phyloP scores from a whole-genome alignment of 2,888 invertebrate genomes.

The Athalia circularis region DNA sequence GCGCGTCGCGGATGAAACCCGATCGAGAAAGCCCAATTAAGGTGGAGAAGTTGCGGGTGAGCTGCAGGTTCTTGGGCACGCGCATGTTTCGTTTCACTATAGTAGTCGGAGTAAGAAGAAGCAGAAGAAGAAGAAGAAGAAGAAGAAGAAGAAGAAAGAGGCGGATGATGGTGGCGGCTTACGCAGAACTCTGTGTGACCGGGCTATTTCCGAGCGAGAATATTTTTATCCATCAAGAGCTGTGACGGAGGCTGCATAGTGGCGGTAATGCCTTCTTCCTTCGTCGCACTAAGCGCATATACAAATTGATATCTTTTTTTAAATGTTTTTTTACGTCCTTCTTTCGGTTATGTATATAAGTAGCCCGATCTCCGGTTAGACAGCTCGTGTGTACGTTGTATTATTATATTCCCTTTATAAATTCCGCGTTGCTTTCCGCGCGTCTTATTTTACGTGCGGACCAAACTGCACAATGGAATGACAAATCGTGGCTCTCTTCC shows the following conservation, averaged over 20 bases:
- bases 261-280: conserved; percentile 56
- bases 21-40: conserved; percentile 64
- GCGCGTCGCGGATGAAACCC: conserved; percentile 54
- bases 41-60: conserved; percentile 61
- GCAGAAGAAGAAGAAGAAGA: no score
- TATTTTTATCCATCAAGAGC: conserved; percentile 62
- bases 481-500: conserved; percentile 15
- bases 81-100: conserved; percentile 19
- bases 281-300: conserved; percentile 6
- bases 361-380: conserved; percentile 26
- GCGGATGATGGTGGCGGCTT: conserved; percentile 14
- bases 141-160: no score
- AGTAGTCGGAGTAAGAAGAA: not conserved
- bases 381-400: not conserved
- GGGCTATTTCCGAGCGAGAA: conserved; percentile 61
- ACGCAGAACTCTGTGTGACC: conserved; percentile 52
- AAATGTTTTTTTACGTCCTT: not conserved
- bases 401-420: conserved; percentile 8
- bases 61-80: conserved; percentile 29
- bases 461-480: conserved; percentile 23
- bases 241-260: conserved; percentile 54
- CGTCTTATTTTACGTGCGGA: not conserved
- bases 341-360: conserved; percentile 10
- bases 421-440: conserved; percentile 11
- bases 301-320: no score